Percentiles rank a stretch among this genome's conserved stretches.
phyloP scores from a whole-genome alignment of 1,140 invertebrate genomes.

The Mylabris phalerata region DNA sequence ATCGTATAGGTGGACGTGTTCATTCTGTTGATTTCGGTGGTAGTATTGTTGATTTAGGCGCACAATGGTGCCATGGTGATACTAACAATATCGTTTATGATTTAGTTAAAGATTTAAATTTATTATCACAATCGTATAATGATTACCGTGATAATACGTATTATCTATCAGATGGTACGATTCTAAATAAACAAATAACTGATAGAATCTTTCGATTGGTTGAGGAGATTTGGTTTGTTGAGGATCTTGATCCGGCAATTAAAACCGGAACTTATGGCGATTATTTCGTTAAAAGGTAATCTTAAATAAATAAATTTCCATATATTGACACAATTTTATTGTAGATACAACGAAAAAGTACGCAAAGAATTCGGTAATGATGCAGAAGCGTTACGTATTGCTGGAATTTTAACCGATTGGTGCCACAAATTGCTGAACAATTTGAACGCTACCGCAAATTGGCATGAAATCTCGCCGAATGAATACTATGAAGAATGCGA shows the following conservation, averaged over 20 bases:
- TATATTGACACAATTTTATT: too few relatives aligned
- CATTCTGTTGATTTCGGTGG: constrained; percentile 53
- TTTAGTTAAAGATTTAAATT: constrained; percentile 50
- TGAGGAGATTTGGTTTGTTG: constrained; percentile 19
- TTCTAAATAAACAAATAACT: constrained; percentile 42
- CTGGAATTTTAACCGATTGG: constrained; percentile 47
- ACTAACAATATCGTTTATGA: constrained; percentile 61
- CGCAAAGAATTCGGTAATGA: constrained; percentile 12
- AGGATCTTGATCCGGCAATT: constrained; percentile 7
- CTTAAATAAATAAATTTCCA: too few relatives aligned
- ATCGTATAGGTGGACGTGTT: constrained; percentile 66
- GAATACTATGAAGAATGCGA: constrained; percentile 53
- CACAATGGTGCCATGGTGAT: constrained; percentile 78
- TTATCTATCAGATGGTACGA: constrained; percentile 30
- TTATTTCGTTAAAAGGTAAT: constrained; percentile 29
- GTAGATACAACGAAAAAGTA: constrained; percentile 19
- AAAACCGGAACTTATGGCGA: constrained; percentile 24
- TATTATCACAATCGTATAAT: constrained; percentile 42
- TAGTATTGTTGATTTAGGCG: constrained; percentile 65
- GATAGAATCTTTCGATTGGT: constrained; percentile 33
- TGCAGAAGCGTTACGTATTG: constrained; percentile 22
- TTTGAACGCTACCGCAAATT: constrained; percentile 52
- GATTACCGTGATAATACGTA: constrained; percentile 26
- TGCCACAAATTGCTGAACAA: constrained; percentile 49
- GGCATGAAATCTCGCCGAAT: constrained; percentile 53